A percentile compares a stretch with the other conserved stretches of the same genome.
Conservation (phyloP, 2,113 vertebrate genomes). For the Neolamprologus ventralis region DNA sequence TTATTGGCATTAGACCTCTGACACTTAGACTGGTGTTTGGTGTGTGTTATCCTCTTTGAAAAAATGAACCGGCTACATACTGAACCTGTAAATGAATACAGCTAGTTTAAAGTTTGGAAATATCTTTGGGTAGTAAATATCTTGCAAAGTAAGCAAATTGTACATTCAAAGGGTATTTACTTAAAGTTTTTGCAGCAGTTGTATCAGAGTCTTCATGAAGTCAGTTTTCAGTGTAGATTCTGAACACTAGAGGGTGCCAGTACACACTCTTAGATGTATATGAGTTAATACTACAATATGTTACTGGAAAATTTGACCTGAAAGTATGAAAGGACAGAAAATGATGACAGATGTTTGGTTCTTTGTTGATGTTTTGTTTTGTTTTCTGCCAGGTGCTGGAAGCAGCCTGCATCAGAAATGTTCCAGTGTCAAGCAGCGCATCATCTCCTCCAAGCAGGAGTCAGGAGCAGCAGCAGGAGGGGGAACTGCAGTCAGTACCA, state of each 20-base stretch:
- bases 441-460: constrained; percentile 81
- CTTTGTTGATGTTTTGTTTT: background rate
- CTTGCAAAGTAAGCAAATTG: background rate
- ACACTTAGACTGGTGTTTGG: background rate
- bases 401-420: constrained; percentile 76
- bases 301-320: background rate
- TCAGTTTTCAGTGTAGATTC: background rate
- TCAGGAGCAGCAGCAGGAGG: constrained; percentile 70
- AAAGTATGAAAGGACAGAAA: background rate
- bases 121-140: background rate
- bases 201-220: background rate
- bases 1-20: background rate
- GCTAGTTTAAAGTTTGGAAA: background rate
- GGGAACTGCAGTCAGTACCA: background rate
- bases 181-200: background rate
- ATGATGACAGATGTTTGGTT: background rate
- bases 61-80: background rate
- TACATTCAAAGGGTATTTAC: background rate
- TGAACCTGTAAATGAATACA: background rate
- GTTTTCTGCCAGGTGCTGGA: constrained; percentile 63
- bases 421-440: constrained; percentile 76
- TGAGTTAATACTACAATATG: background rate
- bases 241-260: constrained; percentile 39
- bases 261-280: background rate
- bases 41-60: background rate